Conservation (phyloP, 2,113 vertebrate species). For the Entelurus aequoreus region DNA sequence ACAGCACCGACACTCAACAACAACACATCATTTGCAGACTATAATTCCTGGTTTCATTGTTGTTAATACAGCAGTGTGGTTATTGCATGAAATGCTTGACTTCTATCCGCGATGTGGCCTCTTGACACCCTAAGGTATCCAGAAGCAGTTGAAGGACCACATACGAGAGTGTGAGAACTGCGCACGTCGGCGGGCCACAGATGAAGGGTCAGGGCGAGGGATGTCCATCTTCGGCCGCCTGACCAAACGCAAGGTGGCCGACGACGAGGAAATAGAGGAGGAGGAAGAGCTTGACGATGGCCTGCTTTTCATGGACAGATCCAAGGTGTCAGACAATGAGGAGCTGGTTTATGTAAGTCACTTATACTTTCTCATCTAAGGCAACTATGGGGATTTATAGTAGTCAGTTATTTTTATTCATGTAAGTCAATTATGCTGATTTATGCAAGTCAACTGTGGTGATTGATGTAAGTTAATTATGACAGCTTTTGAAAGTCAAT, state of each 20-base stretch:
- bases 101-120: no score
- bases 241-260: conserved; percentile 33
- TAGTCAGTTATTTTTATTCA: no score
- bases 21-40: no score
- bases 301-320: conserved; percentile 35
- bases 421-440: no score
- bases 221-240: conserved; percentile 10
- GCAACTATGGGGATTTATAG: no score
- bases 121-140: conserved; percentile 75
- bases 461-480: no score
- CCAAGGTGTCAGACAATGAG: conserved; percentile 78
- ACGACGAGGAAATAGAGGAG: conserved; percentile 76
- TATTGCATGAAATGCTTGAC: background rate
- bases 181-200: conserved; percentile 77
- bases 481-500: no score
- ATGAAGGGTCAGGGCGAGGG: conserved; percentile 75
- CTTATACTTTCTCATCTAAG: background rate
- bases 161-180: conserved; percentile 87
- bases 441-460: no score
- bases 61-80: background rate
- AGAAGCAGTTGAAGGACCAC: conserved; percentile 94
- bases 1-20: no score
- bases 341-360: conserved; percentile 93
- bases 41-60: no score
- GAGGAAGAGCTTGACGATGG: conserved; percentile 66